phyloP scores from a whole-genome alignment of 1,140 invertebrate species.

The Ridgeia piscesae region DNA sequence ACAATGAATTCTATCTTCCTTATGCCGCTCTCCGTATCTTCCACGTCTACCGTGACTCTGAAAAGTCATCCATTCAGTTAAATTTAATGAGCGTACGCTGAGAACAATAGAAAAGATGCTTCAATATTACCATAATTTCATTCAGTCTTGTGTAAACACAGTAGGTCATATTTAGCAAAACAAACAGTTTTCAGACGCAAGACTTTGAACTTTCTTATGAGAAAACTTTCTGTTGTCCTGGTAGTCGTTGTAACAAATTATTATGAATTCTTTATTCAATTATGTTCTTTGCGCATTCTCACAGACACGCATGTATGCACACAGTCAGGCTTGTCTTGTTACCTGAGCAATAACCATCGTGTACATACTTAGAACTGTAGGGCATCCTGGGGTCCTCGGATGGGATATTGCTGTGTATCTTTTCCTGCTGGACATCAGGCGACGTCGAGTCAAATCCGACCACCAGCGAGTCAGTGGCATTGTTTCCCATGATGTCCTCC shows the following conservation, averaged over 20 bases:
- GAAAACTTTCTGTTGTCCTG: too few species aligned
- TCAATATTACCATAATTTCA: too few species aligned
- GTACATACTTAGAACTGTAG: not conserved
- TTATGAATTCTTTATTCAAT: too few species aligned
- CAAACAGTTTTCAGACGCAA: too few species aligned
- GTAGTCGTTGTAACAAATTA: too few species aligned
- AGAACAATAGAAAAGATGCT: too few species aligned
- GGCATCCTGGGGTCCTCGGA: not conserved
- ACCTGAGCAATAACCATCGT: not conserved
- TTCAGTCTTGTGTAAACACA: too few species aligned
- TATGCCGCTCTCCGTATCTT: not conserved
- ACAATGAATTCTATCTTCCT: not conserved
- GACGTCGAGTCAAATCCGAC: slow-evolving; percentile 29
- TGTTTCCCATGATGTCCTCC: slow-evolving; percentile 31
- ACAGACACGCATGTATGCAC: too few species aligned
- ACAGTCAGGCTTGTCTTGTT: too few species aligned
- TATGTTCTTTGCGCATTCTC: too few species aligned
- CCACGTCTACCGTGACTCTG: not conserved
- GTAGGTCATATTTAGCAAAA: too few species aligned
- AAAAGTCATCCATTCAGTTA: not conserved
- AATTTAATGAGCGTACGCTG: not conserved
- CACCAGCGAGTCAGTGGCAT: slow-evolving; percentile 21
- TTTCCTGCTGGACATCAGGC: not conserved
- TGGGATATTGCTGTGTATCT: not conserved
- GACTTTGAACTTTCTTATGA: too few species aligned